Evolutionary conservation across 2,888 invertebrate genomes (phyloP), one percentile per base, ranked within the genome.

Genomic region (Amblyteles armatorius): DNA sequence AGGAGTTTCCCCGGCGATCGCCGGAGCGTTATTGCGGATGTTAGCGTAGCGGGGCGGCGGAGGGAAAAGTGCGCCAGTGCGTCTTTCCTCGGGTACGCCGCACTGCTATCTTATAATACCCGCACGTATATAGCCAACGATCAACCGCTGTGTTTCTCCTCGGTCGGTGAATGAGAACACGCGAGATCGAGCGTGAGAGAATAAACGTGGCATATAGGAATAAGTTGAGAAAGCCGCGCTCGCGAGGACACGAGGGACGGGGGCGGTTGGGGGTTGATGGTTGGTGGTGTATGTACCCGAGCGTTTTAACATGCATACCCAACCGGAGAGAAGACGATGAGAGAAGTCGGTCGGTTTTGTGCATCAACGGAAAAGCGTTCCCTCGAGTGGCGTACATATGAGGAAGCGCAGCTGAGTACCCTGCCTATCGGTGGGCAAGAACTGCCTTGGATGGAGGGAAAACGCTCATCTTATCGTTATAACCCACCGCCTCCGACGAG

Each of bases 1-100:
- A 76, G 50, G 69, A 85, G 82, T 82, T 85, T 82, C 68, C 57
- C 69, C 57, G 40, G 67, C 76, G 82, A 79, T 85, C 85, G 76
- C 57, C 79, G 74, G 78, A 82, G 82, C 82, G 79, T 85, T 85
- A 79, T 82, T 82, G 82, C 79, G 72, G 79, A 82, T 76, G 81
- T 82, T 79, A 67, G 82, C 82, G 57, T 65, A 71, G 65, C 71
- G 50, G 36, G 22, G 16, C 0, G 44, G 33, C 57, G 44, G 55
- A 22, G 52, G 65, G 65, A 78, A 50, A 79, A 63, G 63, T 72
- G 22, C 55, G 55, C 65, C 63, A 78, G 78, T 80, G 80, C 77
- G 69, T 81, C 63, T 74, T 78, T 63, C 50, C 63, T 52, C 67
- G 48, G 52, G 67, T 55, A 50, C 50, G 60, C 44, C 50, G 60